Evolutionary conservation across 2,888 invertebrate genomes (phyloP), one percentile per base, ranked within the genome.

Genomic region (Acleris emargana): DNA sequence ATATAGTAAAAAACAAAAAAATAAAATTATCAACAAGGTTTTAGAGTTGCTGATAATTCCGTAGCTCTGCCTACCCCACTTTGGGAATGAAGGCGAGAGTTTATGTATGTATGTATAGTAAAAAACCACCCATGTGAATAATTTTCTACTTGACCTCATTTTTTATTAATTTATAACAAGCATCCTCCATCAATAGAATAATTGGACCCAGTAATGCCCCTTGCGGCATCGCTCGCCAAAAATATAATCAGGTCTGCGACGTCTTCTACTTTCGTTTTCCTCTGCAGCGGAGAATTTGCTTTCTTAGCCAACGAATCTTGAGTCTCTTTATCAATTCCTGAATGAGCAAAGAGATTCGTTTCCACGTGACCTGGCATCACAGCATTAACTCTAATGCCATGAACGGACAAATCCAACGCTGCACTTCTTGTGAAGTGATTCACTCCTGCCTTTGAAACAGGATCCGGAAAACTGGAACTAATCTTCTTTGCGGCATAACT

Each of bases 361-460:
- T 53, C 95, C 6, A 94, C 93, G 0, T 95, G 95, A 22, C 96
- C 96, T 45, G 96, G 96, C 77, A 94, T 94, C 1, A 95, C 95
- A 62, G 93, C 88, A 78, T 96, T 96, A 0, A 95, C 95, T 50
- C 95, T 84, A 0, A 95, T 93, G 18, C 74, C 85, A 73, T 93
- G 87, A 0, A 79, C 69, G 68, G 93, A 93, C 43, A 94, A 77
- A 73, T 94, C 96, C 58, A 96, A 80, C 16, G 96, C 96, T 9
- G 93, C 83, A 76, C 95, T 95, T 73, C 94, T 88, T 2, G 96
- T 96, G 70, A 96, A 93, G 75, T 96, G 96, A 81, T 96, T 96
- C n/a, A 96, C 74, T 5, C 95, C 95, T 45, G 95, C 88, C 84
- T 96, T 96, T 38, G 95, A 94, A 92, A 96, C 94, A 68, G 91